Evolutionary conservation across 1,140 invertebrate species (phyloP).

Genomic region (Meloidogyne exigua): DNA sequence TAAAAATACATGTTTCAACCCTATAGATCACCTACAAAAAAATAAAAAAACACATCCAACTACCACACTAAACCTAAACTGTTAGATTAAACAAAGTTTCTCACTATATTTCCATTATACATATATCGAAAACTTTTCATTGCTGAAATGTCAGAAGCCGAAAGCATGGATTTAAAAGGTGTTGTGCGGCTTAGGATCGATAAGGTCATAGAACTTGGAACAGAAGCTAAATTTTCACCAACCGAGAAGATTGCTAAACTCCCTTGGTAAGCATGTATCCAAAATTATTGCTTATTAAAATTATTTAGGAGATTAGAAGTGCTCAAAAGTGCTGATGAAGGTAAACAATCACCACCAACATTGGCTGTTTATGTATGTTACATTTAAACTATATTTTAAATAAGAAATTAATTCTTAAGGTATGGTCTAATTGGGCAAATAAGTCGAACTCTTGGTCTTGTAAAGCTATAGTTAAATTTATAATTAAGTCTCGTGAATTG

Average conservation of each 20-base stretch:
- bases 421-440: conserved; percentile 24
- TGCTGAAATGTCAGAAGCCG: background rate
- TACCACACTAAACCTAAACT: no score
- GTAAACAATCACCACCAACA: conserved; percentile 19
- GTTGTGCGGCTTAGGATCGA: conserved; percentile 15
- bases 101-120: no score
- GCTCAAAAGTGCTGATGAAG: conserved; percentile 20
- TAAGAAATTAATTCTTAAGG: background rate
- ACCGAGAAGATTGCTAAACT: conserved; percentile 18
- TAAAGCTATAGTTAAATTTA: conserved; percentile 27
- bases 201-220: conserved; percentile 9
- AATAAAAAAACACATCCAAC: no score
- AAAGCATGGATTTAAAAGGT: conserved; percentile 10
- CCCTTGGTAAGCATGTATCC: conserved; percentile 3
- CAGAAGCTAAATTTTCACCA: conserved; percentile 14
- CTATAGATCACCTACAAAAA: no score
- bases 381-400: background rate
- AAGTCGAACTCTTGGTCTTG: conserved; percentile 19
- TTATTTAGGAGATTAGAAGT: conserved; percentile 26
- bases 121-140: no score
- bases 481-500: conserved; percentile 26
- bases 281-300: background rate
- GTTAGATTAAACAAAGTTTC: no score
- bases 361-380: conserved; percentile 20
- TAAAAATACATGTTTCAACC: no score